Evolutionary conservation across 2,888 invertebrate species (phyloP).

Genomic region (Sesia apiformis): DNA sequence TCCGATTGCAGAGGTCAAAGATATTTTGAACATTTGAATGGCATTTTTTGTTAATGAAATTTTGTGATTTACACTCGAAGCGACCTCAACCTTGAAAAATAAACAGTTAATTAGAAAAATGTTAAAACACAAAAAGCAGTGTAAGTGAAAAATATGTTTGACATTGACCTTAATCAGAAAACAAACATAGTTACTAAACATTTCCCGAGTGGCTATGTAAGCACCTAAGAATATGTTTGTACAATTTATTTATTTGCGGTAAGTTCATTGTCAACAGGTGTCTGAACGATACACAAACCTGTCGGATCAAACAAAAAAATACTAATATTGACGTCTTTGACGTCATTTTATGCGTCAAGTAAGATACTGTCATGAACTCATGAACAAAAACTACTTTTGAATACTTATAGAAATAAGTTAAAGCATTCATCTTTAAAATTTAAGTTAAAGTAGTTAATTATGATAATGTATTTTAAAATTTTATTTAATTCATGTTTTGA

Average conservation of each 20-base stretch:
- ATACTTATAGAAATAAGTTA: too few relatives aligned
- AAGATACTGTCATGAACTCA: constrained; percentile 1
- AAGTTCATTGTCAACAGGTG: background rate
- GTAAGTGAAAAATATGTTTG: background rate
- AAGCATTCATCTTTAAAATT: too few relatives aligned
- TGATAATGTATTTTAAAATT: too few relatives aligned
- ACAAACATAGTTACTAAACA: background rate
- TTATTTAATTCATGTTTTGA: too few relatives aligned
- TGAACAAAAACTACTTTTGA: background rate
- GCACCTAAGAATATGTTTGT: background rate
- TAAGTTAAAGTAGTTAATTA: too few relatives aligned
- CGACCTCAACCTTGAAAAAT: constrained; percentile 6
- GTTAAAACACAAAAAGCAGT: constrained; percentile 5
- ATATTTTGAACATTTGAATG: background rate
- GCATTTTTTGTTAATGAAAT: background rate
- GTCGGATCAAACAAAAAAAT: background rate
- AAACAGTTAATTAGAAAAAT: constrained; percentile 3
- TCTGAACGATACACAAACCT: background rate
- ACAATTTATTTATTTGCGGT: background rate
- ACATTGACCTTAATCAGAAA: background rate
- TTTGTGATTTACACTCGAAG: background rate
- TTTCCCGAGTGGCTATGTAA: background rate
- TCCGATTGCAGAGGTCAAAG: background rate
- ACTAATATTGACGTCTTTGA: constrained; percentile 4
- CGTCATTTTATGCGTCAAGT: background rate